Evolutionary conservation across 2,888 invertebrate species (phyloP), one percentile per base, ranked within the genome.

Genomic region (Muscina levida): DNA sequence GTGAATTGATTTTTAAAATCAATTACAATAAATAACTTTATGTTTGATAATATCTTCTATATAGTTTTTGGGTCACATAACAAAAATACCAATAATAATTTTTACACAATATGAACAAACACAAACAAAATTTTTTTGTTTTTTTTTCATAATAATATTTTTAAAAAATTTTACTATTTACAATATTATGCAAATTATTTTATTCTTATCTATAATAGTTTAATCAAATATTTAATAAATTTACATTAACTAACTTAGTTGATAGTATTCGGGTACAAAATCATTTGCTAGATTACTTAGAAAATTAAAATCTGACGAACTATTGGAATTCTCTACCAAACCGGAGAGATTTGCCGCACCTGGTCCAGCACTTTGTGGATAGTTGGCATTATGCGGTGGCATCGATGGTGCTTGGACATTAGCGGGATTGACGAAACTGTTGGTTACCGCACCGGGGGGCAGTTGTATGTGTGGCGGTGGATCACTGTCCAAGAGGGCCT

Each of bases 291-390:
- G 92, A 90, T 96, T 97, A 91, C 97, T 96, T 82, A 97, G 93
- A 90, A 97, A 97, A 91, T 97, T 97, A 91, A 97, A 97, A 91
- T 97, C 97, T 37, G 97, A 96, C n/a, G 97, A 97, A 89, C 96
- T 96, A 89, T 96, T 97, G 85, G 96, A 96, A 91, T 96, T 96
- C 86, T 96, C 96, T 8, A 80, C 80, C 65, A 95, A 91, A 0
- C 93, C 93, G 6, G 93, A 93, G 10, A 93, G 93, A 91, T 93
- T 93, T 39, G 93, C 91, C 31, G 93, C 91, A 1, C 91, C 91
- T 0, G 92, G 91, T 11, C 82, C 85, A 10, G 82, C 31, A 6
- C 15, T n/a, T 57, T 80, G 80, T 53, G 73, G 74, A 56, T 77
- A 81, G 56, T 74, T 77, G 51, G 67, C n/a, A 48, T 77, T 77